These are phyloP conservation scores for Polymixis flavicincta DNA, from an alignment of 2,888 invertebrate species.

Conservation along the genomic window DNA sequence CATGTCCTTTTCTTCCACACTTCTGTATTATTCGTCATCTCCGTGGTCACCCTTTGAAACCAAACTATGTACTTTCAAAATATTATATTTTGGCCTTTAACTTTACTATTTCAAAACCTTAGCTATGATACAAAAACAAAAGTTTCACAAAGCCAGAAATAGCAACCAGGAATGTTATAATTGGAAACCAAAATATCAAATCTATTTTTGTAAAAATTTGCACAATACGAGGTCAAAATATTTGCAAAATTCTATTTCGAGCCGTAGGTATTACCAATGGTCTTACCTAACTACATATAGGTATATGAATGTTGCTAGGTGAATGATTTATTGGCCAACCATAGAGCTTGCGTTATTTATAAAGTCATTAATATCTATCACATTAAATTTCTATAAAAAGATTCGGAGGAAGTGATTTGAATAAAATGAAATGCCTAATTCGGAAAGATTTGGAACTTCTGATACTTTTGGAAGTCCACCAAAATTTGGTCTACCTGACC, in stretches of 20 bases:
- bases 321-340: neutral
- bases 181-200: neutral
- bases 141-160: neutral
- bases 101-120: too few species aligned
- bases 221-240: neutral
- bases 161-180: too few species aligned
- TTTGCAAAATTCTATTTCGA: conserved; percentile 13
- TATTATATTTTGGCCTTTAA: too few species aligned
- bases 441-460: neutral
- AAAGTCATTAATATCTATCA: neutral
- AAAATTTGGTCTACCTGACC: neutral
- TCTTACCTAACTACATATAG: conserved; percentile 1
- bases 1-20: too few species aligned
- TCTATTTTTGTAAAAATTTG: neutral
- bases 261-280: neutral
- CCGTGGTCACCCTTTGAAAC: too few species aligned
- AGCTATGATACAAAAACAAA: neutral
- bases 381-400: neutral
- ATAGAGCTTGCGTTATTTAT: neutral
- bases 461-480: neutral
- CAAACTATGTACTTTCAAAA: neutral
- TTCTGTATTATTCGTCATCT: too few species aligned
- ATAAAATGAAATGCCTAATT: neutral
- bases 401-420: neutral
- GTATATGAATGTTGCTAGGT: neutral